Base-by-base conservation (phyloP, 2,113 vertebrate genomes). In the Chloropsis cyanopogon region DNA sequence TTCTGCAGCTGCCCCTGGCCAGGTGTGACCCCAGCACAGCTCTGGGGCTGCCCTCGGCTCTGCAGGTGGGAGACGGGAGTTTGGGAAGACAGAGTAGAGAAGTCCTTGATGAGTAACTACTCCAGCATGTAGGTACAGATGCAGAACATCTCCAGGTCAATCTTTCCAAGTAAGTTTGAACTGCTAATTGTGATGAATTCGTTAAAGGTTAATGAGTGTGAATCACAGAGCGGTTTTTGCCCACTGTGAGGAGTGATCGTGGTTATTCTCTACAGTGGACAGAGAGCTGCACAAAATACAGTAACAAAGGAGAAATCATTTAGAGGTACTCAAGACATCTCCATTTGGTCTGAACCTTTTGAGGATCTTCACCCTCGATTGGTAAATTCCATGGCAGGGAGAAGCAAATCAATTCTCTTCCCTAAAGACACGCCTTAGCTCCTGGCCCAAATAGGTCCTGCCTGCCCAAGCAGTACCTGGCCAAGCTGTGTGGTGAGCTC, bases 401-500 rank as follows among this genome's bases (percentile, higher is more conserved):
- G 71, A 72, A 59, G 59, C 0, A 0, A 73, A 47, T 39, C 39
- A 14, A 12, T 83, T 68, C 71, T 59, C 63, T 54, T 65, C 52
- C 75, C 77, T 35, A 25, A 59, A 77, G 39, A n/a, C n/a, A 11
- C 12, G 5, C 61, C 14, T 66, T 66, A 83, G 82, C 49, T 70
- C 11, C 11, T 59, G 4, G 21, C 76, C 78, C 24, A 14, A 14
- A 47, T 82, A 85, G 71, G 42, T 18, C 23, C 84, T 19, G 54
- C 69, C 41, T 44, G 61, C 11, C 6, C 39, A 23, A 4, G 57
- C 6, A 28, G 66, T 79, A 54, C 26, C 13, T 33, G 12, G 26
- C 73, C 12, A 19, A 59, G 68, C 52, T 86, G 94, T 82, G 85
- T 28, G 75, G 33, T 39, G 92, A 94, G 92, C 93, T 93, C 90